phyloP scores from a whole-genome alignment of 1,140 invertebrate genomes.

The Phocides pigmalion region DNA sequence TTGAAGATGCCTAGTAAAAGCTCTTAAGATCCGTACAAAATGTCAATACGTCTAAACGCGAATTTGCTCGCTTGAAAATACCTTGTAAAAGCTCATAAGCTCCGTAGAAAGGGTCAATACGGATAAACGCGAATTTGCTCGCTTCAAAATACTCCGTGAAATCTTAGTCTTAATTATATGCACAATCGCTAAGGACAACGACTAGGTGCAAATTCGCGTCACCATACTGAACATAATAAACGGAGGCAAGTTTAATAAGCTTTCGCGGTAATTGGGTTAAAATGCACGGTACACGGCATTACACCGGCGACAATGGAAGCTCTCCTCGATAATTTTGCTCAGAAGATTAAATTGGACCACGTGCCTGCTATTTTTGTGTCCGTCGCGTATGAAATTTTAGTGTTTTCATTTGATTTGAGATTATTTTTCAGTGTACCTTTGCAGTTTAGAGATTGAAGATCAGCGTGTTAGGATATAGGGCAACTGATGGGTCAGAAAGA shows the following conservation, averaged over 20 bases:
- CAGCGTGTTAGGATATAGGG: no score
- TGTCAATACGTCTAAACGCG: no score
- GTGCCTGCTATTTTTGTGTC: not conserved
- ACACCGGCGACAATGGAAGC: constrained; percentile 47
- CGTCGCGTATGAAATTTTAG: not conserved
- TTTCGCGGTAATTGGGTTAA: constrained; percentile 61
- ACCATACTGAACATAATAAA: constrained; percentile 31
- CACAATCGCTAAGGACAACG: not conserved
- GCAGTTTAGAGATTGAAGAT: no score
- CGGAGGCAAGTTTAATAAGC: constrained; percentile 59
- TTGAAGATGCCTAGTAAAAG: no score
- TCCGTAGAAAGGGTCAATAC: no score
- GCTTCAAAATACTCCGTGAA: not conserved
- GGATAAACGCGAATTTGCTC: not conserved
- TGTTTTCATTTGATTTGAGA: not conserved
- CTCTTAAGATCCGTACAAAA: no score
- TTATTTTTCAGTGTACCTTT: no score
- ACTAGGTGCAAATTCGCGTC: not conserved
- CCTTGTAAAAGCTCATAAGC: no score
- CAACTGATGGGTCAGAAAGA: no score
- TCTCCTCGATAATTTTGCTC: constrained; percentile 3
- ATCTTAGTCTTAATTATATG: not conserved
- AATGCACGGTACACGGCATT: constrained; percentile 53
- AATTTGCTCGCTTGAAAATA: no score
- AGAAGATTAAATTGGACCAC: constrained; percentile 16